Evolutionary conservation across 1,140 invertebrate species (phyloP), one percentile per base, ranked within the genome.

Genomic region (Pseudomyrmex dendroicus): DNA sequence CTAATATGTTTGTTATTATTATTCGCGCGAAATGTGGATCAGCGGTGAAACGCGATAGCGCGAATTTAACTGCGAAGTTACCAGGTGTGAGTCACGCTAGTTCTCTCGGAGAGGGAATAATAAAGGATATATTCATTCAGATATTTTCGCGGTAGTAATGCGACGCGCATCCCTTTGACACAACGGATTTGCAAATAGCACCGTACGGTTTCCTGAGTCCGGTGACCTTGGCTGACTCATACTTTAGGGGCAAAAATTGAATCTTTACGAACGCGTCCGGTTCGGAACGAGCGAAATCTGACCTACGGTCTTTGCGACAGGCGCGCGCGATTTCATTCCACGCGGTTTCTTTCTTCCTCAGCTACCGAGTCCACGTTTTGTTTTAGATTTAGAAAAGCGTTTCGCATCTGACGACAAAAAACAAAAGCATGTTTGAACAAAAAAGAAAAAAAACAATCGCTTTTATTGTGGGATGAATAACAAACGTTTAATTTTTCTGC

Each of bases 151-250:
- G 13, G 4, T 9, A 15, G 3, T 20, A 25, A 73, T 68, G 15
- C 50, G 25, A 59, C 48, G 84, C 72, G 1, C 22, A 77, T 83
- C 57, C 64, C 9, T 35, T 85, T 35, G 44, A 46, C 12, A 46
- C 12, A 20, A 2, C 12, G 1, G 9, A 0, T n/a, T n/a, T 12
- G 52, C 12, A 52, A 50, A 68, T 35, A 35, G 35, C 35, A 35
- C 0, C 35, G 35, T 35, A 35, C 35, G 35, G 4, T n/a, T 68
- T 67, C 17, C 62, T 9, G 10, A 64, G 48, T 9, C 22, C n/a
- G 54, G 22, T 7, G 4, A 35, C n/a, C 62, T 84, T 77, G 66
- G 44, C n/a, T 87, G 86, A 87, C 62, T 86, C 80, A 87, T 50
- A 17, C 15, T 15, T 59, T 56, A 35, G 35, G 7, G 52, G 44